Base-by-base conservation (phyloP, 2,797 vertebrate species). In the Chiroxiphia lanceolata region DNA sequence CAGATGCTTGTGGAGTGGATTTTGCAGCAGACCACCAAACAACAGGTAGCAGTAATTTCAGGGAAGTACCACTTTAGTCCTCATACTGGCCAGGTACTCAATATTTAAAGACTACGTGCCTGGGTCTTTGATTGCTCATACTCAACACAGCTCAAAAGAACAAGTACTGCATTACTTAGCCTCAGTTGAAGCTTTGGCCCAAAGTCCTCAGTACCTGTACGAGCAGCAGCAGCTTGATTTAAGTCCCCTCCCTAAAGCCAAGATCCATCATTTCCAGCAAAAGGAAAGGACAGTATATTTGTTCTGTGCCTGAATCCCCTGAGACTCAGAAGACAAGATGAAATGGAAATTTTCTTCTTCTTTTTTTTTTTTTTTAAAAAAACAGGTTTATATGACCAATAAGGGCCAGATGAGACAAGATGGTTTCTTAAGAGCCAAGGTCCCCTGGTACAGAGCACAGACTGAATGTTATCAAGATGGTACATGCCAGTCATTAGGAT, bases 401-500 rank as follows among this genome's bases (percentile, higher is more conserved):
- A 68, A 0, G 0, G 90, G 79, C 79, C 90, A 96, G 84, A 91
- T 76, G 68, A 92, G 77, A 93, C 42, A 88, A 90, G 79, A 83
- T n/a, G 11, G 51, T n/a, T 60, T 95, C 93, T 93, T 89, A 54
- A 74, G 92, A 94, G 79, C 69, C 50, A 25, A 69, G 13, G 91
- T 96, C 83, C 75, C 92, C 63, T 56, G 87, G 70, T 56, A 67
- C 50, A 54, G 45, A 93, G 69, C 74, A 92, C 48, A 83, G 53
- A 33, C n/a, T 83, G 72, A 81, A 38, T 48, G 21, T 18, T 91
- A 75, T 57, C 92, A 96, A 87, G 90, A 95, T 64, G 85, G 91
- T 85, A 91, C 77, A 45, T 48, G 93, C 89, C 97, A 97, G 83
- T 96, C 97, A 96, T 92, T 92, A 83, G 83, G 95, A 97, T 95